These are phyloP conservation scores for Bedellia somnulentella DNA, from an alignment of 2,888 invertebrate species.

Conservation along the genomic window DNA sequence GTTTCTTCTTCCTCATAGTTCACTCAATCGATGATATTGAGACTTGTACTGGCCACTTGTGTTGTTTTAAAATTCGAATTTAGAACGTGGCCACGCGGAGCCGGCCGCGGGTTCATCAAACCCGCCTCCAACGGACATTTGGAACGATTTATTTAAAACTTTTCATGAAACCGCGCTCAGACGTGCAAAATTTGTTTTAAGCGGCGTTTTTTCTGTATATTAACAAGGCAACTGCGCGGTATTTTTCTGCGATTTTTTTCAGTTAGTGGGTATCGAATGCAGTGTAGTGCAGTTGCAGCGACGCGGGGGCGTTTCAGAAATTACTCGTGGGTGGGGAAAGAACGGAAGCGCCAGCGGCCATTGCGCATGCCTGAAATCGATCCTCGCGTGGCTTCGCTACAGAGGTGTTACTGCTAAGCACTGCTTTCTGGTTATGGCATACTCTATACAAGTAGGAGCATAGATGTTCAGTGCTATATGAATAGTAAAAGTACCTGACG, in stretches of 20 bases:
- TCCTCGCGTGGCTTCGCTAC: slow-evolving; percentile 37
- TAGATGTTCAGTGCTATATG: too few species aligned
- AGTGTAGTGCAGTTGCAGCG: slow-evolving; percentile 56
- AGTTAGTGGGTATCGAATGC: slow-evolving; percentile 42
- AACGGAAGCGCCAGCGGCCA: slow-evolving; percentile 21
- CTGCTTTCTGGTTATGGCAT: too few species aligned
- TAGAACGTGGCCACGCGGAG: slow-evolving; percentile 4
- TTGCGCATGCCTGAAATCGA: slow-evolving; percentile 54
- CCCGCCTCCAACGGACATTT: slow-evolving; percentile 11
- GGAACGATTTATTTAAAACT: slow-evolving; percentile 5
- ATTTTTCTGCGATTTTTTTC: slow-evolving; percentile 25
- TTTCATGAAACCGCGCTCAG: slow-evolving; percentile 5
- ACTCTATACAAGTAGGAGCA: slow-evolving; percentile 1
- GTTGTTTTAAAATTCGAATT: slow-evolving; percentile 9
- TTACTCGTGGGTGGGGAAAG: slow-evolving; percentile 17
- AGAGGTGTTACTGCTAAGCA: slow-evolving; percentile 36
- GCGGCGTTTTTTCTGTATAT: slow-evolving; percentile 11
- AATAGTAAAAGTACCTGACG: too few species aligned
- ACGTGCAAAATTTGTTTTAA: too few species aligned
- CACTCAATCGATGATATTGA: slow-evolving; percentile 17
- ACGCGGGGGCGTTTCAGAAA: slow-evolving; percentile 22
- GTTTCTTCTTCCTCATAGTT: slow-evolving; percentile 59
- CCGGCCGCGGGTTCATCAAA: slow-evolving; percentile 9
- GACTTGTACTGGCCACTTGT: slow-evolving; percentile 15
- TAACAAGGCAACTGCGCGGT: slow-evolving; percentile 15